Conservation (phyloP, 2,888 invertebrate species). For the Conistra vaccinii region DNA sequence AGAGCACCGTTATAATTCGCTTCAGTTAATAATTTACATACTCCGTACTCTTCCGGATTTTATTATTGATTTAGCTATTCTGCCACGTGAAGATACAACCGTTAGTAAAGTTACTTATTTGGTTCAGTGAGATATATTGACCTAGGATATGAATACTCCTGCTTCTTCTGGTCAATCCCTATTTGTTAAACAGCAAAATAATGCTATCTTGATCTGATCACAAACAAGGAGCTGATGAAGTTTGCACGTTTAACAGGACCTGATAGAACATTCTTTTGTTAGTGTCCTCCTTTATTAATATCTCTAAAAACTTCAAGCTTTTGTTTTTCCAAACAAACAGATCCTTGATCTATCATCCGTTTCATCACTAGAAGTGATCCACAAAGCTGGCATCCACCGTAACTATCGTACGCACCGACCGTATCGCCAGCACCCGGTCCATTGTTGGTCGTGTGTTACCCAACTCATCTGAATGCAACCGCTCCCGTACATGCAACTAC, state of each 20-base stretch:
- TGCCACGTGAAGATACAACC: background rate
- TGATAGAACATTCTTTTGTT: background rate
- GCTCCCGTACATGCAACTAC: constrained; percentile 78
- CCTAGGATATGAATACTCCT: background rate
- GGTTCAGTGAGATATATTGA: background rate
- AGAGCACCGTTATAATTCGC: too few relatives aligned
- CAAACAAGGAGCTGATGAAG: background rate
- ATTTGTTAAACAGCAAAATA: background rate
- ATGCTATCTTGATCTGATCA: background rate
- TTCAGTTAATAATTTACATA: too few relatives aligned
- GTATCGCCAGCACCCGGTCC: constrained; percentile 57
- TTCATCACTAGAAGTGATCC: constrained; percentile 53
- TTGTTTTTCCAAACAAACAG: constrained; percentile 25
- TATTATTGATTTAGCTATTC: background rate
- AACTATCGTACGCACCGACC: constrained; percentile 61
- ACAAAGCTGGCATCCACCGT: constrained; percentile 65
- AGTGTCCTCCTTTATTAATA: background rate
- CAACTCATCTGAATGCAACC: constrained; percentile 78
- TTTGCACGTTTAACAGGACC: background rate
- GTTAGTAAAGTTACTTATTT: background rate
- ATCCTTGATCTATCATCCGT: constrained; percentile 60
- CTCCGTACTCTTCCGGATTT: background rate
- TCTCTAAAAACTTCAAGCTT: constrained; percentile 4
- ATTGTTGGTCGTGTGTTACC: constrained; percentile 59
- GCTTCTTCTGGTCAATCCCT: background rate